phyloP scores from a whole-genome alignment of 2,888 invertebrate genomes.

The Eugnorisma glareosa region DNA sequence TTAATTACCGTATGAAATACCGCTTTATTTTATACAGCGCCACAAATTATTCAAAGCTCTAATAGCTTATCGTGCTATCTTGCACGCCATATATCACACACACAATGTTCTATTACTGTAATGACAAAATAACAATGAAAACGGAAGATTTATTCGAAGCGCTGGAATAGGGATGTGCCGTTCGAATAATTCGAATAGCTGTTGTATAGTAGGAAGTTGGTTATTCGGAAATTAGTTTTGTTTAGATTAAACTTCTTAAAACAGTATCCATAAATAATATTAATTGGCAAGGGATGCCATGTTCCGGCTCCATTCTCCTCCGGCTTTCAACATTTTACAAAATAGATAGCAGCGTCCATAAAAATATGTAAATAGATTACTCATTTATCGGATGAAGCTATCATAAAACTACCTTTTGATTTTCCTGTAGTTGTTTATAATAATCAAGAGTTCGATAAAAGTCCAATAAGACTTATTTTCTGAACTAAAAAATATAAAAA shows the following conservation, averaged over 20 bases:
- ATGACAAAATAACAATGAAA: constrained; percentile 80
- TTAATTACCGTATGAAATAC: constrained; percentile 62
- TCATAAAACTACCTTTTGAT: not conserved
- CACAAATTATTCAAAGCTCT: constrained; percentile 64
- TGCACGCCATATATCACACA: constrained; percentile 65
- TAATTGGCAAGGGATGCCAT: not conserved
- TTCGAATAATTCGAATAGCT: constrained; percentile 28
- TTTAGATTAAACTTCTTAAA: not conserved
- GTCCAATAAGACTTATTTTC: not conserved
- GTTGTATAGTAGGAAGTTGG: constrained; percentile 19
- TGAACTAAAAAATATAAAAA: not conserved
- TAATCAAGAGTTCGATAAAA: not conserved
- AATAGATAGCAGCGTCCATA: not conserved
- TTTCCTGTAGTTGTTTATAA: not conserved
- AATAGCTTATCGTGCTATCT: constrained; percentile 69
- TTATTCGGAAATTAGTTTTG: constrained; percentile 1
- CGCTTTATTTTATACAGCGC: constrained; percentile 56
- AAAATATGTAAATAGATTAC: not conserved
- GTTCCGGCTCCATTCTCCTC: not conserved
- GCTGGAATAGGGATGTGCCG: constrained; percentile 43
- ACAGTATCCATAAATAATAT: not conserved
- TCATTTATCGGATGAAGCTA: not conserved
- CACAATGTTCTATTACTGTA: constrained; percentile 75
- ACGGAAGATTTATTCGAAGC: constrained; percentile 71
- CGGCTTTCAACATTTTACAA: not conserved